Evolutionary conservation across 2,888 invertebrate genomes (phyloP).

Genomic region (Sarcophaga caerulescens): DNA sequence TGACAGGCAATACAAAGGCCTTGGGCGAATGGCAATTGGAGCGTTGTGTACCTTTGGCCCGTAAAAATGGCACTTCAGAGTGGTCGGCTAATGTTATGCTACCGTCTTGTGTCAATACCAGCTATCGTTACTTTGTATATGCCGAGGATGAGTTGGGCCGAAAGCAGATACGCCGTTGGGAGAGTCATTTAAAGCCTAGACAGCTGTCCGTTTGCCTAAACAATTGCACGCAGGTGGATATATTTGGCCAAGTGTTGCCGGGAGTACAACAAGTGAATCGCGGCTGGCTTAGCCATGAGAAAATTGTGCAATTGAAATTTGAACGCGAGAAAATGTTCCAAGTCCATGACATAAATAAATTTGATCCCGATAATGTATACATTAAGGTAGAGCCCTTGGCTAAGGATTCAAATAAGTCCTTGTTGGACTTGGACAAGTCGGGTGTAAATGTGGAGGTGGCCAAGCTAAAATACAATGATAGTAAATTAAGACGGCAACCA

Average conservation of each 20-base stretch:
- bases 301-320: constrained; percentile 90
- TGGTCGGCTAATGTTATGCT: constrained; percentile 86
- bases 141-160: constrained; percentile 75
- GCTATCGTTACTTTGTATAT: constrained; percentile 78
- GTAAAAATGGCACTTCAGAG: constrained; percentile 72
- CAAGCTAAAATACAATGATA: constrained; percentile 75
- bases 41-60: constrained; percentile 82
- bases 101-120: constrained; percentile 82
- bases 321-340: constrained; percentile 87
- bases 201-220: constrained; percentile 50
- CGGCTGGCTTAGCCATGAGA: constrained; percentile 92
- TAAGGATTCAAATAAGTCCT: constrained; percentile 56
- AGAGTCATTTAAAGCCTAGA: constrained; percentile 83
- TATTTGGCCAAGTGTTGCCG: constrained; percentile 57
- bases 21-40: constrained; percentile 88
- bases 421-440: constrained; percentile 27
- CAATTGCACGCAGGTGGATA: constrained; percentile 32
- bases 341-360: constrained; percentile 81
- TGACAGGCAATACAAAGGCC: constrained; percentile 86
- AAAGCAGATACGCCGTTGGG: constrained; percentile 79
- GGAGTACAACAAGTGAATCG: constrained; percentile 83
- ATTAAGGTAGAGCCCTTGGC: constrained; percentile 82
- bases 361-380: constrained; percentile 80
- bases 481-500: constrained; percentile 74
- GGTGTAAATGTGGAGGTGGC: constrained; percentile 76